Conservation (phyloP, 2,113 vertebrate species). For the Progne subis region DNA sequence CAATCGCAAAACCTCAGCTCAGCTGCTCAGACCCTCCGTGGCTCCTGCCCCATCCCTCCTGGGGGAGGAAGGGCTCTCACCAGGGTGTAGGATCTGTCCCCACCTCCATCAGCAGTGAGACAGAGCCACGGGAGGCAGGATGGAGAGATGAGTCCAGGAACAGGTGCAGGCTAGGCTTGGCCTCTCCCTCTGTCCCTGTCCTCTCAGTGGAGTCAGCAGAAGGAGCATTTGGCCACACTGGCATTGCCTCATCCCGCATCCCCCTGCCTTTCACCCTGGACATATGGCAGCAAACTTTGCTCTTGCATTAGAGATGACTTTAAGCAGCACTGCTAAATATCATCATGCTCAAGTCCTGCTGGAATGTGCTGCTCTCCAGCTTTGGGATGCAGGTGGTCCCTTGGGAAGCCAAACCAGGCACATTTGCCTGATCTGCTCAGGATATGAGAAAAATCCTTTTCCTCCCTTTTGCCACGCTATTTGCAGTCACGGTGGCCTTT, state of each 20-base stretch:
- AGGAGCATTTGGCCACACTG: neutral
- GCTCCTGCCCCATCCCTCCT: neutral
- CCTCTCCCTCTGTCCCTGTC: neutral
- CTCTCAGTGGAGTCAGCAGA: neutral
- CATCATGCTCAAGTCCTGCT: neutral
- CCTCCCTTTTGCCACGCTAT: fast-evolving
- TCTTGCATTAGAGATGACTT: neutral
- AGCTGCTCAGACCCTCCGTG: neutral
- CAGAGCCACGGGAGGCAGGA: neutral
- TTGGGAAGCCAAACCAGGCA: neutral
- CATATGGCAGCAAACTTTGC: neutral
- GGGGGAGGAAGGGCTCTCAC: neutral
- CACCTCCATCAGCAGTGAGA: neutral
- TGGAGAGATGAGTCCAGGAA: neutral
- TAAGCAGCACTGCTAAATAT: neutral
- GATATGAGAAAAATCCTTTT: neutral
- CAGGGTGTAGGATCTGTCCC: neutral
- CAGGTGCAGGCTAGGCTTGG: neutral
- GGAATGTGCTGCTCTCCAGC: neutral
- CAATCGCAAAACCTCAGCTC: neutral
- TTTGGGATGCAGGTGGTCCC: neutral
- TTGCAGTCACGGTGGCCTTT: neutral
- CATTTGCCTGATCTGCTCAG: neutral
- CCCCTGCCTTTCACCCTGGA: neutral
- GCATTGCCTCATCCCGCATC: neutral